Evolutionary conservation across 2,797 vertebrate species (phyloP).

Genomic region (Pseudochirops cupreus): DNA sequence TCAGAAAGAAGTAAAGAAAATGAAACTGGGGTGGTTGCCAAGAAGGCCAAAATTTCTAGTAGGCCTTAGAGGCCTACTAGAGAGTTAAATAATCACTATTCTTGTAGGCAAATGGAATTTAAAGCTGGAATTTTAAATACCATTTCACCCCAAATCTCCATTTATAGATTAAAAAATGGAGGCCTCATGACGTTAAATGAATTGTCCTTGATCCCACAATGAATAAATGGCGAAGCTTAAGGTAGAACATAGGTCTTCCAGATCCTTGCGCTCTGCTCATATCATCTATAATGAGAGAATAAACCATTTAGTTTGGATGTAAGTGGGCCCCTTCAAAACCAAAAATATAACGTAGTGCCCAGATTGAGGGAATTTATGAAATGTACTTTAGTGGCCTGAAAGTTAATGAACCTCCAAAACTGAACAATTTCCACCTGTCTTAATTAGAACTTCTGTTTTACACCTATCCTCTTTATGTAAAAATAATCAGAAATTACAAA

Average conservation of each 20-base stretch:
- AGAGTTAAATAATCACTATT: not conserved
- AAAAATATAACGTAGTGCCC: not conserved
- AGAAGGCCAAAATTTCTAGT: not conserved
- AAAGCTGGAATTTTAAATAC: not conserved
- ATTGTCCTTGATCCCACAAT: not conserved
- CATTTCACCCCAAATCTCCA: not conserved
- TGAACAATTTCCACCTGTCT: constrained; percentile 19
- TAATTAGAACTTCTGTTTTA: constrained; percentile 41
- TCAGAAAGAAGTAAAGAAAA: not conserved
- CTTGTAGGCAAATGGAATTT: not conserved
- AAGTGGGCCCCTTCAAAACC: constrained; percentile 11
- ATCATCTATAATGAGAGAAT: not conserved
- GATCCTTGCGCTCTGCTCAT: not conserved
- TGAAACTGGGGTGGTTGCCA: not conserved
- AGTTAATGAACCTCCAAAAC: constrained; percentile 37
- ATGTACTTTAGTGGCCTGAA: not conserved
- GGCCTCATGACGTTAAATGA: not conserved
- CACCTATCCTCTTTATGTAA: constrained; percentile 20
- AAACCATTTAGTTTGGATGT: constrained; percentile 8
- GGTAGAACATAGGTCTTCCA: not conserved
- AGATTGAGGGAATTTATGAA: not conserved
- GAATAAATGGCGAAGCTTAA: not conserved
- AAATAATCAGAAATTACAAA: constrained; percentile 8
- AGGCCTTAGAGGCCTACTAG: not conserved
- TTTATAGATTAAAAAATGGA: not conserved